Evolutionary conservation across 2,888 invertebrate species (phyloP).

Genomic region (Drosophila anceps): DNA sequence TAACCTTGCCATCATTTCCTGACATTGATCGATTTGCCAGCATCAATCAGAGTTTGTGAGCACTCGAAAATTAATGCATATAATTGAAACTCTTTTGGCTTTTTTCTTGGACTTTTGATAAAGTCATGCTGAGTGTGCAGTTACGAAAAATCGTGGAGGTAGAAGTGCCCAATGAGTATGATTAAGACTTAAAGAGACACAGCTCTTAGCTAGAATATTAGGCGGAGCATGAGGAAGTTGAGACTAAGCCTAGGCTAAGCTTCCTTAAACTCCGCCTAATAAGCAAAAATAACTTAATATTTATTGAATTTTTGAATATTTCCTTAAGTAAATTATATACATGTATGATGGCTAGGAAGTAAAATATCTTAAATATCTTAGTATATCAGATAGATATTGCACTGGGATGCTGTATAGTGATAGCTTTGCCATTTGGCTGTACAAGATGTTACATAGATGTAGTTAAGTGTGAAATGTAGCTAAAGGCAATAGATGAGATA

Average conservation of each 20-base stretch:
- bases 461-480: too few species aligned
- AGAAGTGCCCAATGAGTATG: not conserved
- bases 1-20: conserved; percentile 80
- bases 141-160: not conserved
- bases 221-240: not conserved
- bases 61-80: conserved; percentile 47
- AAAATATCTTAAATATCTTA: too few species aligned
- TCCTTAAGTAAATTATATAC: too few species aligned
- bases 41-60: conserved; percentile 46
- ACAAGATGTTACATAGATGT: too few species aligned
- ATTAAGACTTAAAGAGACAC: not conserved
- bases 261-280: too few species aligned
- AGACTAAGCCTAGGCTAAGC: not conserved
- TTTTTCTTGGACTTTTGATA: conserved; percentile 36
- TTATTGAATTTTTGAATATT: too few species aligned
- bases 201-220: not conserved
- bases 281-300: too few species aligned
- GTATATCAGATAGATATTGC: too few species aligned
- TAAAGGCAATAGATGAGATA: too few species aligned
- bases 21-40: conserved; percentile 78
- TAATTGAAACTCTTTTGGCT: conserved; percentile 63
- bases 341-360: too few species aligned
- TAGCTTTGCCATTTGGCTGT: too few species aligned
- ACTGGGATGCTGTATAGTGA: too few species aligned
- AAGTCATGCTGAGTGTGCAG: conserved; percentile 65